phyloP scores from a whole-genome alignment of 2,797 vertebrate species.

The Ispidina lecontei region DNA sequence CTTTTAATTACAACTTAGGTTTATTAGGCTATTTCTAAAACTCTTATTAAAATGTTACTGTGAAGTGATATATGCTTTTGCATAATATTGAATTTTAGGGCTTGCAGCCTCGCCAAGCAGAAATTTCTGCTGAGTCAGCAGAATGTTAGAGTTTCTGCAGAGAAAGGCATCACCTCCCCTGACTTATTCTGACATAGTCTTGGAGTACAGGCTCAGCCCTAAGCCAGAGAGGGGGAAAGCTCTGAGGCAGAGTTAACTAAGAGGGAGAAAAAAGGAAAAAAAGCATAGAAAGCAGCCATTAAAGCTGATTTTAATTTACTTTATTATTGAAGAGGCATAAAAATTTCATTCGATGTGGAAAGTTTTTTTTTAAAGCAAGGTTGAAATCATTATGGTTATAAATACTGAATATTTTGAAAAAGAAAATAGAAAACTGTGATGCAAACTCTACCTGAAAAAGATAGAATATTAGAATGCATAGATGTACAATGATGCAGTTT shows the following conservation, averaged over 20 bases:
- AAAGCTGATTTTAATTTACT: not conserved
- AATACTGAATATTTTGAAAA: not conserved
- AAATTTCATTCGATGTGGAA: not conserved
- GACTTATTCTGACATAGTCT: not conserved
- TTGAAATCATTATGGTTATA: not conserved
- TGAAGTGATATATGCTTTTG: not conserved
- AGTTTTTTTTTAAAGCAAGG: not conserved
- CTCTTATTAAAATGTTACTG: not conserved
- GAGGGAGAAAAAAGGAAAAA: not conserved
- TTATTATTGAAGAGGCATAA: not conserved
- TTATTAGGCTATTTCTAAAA: not conserved
- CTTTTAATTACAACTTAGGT: not conserved
- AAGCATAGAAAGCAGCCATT: not conserved
- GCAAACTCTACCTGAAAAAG: not conserved
- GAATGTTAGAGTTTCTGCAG: not conserved
- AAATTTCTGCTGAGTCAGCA: not conserved
- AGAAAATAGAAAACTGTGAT: not conserved
- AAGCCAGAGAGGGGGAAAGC: not conserved
- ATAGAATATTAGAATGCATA: not conserved
- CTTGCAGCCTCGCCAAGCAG: not conserved
- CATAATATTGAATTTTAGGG: not conserved
- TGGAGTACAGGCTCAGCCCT: not conserved
- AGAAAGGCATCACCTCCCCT: not conserved
- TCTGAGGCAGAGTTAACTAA: not conserved
- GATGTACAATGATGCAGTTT: not conserved